Percentiles rank a stretch among this genome's conserved stretches.
These are phyloP conservation scores for Alaudala cheleensis DNA, from an alignment of 2,113 vertebrate species.

Conservation along the genomic window DNA sequence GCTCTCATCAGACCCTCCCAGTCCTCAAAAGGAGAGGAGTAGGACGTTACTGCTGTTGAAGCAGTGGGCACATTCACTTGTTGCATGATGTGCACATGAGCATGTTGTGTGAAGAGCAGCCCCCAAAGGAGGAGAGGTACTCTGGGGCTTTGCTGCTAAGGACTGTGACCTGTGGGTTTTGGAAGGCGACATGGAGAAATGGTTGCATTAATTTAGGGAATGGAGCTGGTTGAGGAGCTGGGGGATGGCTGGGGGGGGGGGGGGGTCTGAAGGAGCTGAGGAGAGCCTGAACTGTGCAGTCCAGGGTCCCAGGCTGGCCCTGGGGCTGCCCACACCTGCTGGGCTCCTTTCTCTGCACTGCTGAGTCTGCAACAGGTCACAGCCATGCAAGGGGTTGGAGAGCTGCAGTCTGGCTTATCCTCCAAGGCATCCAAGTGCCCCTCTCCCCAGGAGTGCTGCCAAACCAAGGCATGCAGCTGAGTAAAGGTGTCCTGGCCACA, in stretches of 20 bases:
- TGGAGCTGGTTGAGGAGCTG: neutral
- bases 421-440: neutral
- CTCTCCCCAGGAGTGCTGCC: neutral
- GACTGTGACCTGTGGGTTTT: fast-evolving
- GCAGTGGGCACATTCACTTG: fast-evolving
- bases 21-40: neutral
- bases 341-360: neutral
- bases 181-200: neutral
- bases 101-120: fast-evolving
- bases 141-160: neutral
- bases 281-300: neutral
- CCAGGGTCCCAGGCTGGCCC: fast-evolving
- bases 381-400: fast-evolving
- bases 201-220: neutral
- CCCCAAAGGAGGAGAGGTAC: fast-evolving
- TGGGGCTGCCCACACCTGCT: fast-evolving
- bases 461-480: neutral
- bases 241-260: neutral
- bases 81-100: fast-evolving
- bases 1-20: neutral
- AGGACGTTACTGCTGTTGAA: neutral
- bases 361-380: neutral
- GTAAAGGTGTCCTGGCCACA: neutral
- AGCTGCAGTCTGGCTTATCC: fast-evolving
- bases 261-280: neutral